Base-by-base conservation (phyloP, 2,113 vertebrate genomes). In the Myiopsitta monachus region DNA sequence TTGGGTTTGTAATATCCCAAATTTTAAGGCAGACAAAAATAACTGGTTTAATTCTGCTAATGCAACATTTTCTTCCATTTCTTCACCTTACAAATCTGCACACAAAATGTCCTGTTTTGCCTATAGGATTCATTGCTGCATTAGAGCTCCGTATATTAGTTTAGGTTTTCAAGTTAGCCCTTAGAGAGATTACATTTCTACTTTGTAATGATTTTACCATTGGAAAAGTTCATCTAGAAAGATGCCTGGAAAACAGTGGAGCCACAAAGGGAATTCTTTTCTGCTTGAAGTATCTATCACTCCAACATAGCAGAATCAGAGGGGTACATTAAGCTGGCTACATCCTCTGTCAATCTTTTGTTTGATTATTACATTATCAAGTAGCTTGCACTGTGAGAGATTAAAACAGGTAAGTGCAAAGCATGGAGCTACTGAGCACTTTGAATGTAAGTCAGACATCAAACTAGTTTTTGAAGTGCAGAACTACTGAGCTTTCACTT, bases 361-460 rank as follows among this genome's bases (percentile, higher is more conserved):
- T 94, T 97, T 95, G 94, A 96, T 97, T 95, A 94, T 94, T 92
- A 67, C 43, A 26, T 96, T 97, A 94, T 57, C 86, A 90, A 96
- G 86, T 36, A n/a, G 23, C 87, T 94, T 92, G 83, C 51, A 33
- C 90, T 88, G 89, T 74, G 72, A 94, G 95, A 97, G 93, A 97
- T 96, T 95, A 91, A 94, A 96, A 76, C 92, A 87, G 83, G 91
- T 62, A 70, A 97, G 84, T 47, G 81, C 96, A 94, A 85, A 88
- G 88, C 70, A 46, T 6, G 31, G 55, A 41, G 64, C 75, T 68
- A 69, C 41, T 4, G 26, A 76, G 68, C 72, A 49, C 94, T 93
- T 39, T 83, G 95, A 92, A 83, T 77, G 11, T 38, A 90, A 91
- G 81, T 68, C 87, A 94, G 93, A 96, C 83, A 96, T 96, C 96